Base-by-base conservation (phyloP, 2,797 vertebrate genomes). In the Coreius guichenoti region DNA sequence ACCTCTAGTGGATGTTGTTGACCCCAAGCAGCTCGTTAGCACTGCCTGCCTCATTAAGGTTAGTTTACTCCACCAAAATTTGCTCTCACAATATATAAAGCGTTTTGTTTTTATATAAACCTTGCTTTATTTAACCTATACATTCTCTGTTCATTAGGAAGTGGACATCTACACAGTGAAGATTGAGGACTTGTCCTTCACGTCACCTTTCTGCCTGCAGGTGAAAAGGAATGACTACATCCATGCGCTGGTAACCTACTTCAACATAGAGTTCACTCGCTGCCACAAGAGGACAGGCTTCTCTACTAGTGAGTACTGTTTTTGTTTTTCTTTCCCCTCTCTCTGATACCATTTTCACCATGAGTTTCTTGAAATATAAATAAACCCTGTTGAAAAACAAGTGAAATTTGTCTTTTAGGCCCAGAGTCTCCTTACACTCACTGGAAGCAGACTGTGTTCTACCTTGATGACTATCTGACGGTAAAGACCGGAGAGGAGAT, bases 401-500 rank as follows among this genome's bases (percentile, higher is more conserved):
- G 8, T 69, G 19, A 19, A 39, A 29, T 47, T 68, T 45, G 13
- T 63, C 21, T 78, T 65, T 1, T 89, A 98, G 98, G 97, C 87
- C 98, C 98, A 0, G 98, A 98, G 91, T 98, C 98, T 85, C 96
- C 98, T 0, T 99, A 99, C 91, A 98, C 98, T 6, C 98, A 98
- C 93, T 99, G 98, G 98, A 98, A 98, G 93, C 98, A 99, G 90
- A 99, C 97, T 0, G 98, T 99, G 23, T 99, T 99, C 92, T 99
- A 99, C 90, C 94, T 99, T 93, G 97, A 99, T 45, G 98, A 98
- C 23, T 98, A 99, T 84, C 93, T 98, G 89, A 98, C 97, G 0
- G 98, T 98, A 12, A 98, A 98, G 92, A 97, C 96, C 0, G 97
- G 98, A 0, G 98, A 99, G 92, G 97, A 99, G 92, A 97, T 98